Base-by-base conservation (phyloP, 2,888 invertebrate genomes). In the Julus scanicus region DNA sequence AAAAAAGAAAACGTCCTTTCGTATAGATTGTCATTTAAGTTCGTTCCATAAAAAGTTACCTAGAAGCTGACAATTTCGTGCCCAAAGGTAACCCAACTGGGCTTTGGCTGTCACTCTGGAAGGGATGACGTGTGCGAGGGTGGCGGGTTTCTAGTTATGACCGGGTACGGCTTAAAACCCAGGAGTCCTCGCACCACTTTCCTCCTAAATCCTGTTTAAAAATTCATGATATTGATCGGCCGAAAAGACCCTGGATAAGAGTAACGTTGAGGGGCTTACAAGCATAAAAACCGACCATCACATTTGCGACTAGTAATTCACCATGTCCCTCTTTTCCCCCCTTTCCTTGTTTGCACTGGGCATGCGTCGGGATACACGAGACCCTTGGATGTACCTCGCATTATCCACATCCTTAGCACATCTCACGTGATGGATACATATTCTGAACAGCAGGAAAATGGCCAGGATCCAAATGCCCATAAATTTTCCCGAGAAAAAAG, bases 211-310 rank as follows among this genome's bases (percentile, higher is more conserved):
- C 71, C 87, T 87, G 87, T 40, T 87, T 87, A 87, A 87, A 87
- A 87, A 71, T 87, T 87, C 87, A 87, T 87, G 87, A 87, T 87
- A 87, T 87, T 87, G 87, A 87, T 87, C 87, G 87, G 29, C n/a
- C 40, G 39, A 40, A 87, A 87, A 87, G 48, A 63, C 86, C 86
- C 86, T 57, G 86, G 63, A 86, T 86, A 48, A 48, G 44, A 44
- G 85, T 48, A 85, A 85, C 85, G 85, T 29, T 29, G 4, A 80
- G 80, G 80, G 80, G 80, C 80, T 80, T 80, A 80, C 80, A 80
- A 71, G 71, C 13, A 80, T 29, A 80, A 80, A 80, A 80, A 80
- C 3, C 80, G 80, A 80, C 80, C 80, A 80, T 80, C 80, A 80
- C 80, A 80, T 80, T 80, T 80, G 80, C 80, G 80, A 80, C 80